These are phyloP conservation scores for Drosophila busckii DNA, from an alignment of 1,140 invertebrate genomes.

Conservation along the genomic window DNA sequence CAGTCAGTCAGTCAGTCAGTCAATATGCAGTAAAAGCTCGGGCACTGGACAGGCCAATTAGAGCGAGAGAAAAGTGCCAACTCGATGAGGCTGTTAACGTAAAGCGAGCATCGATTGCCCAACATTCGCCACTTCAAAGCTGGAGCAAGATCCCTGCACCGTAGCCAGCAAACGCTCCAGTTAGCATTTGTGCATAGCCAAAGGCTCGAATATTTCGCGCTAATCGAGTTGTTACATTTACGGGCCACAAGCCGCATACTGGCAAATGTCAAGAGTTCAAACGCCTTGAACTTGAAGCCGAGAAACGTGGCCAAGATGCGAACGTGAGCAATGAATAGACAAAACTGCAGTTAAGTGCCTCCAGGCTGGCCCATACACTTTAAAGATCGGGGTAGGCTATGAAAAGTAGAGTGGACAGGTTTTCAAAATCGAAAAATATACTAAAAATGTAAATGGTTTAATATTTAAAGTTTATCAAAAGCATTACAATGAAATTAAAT, in stretches of 20 bases:
- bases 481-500: too few relatives aligned
- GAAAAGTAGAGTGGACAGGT: too few relatives aligned
- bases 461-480: too few relatives aligned
- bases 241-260: conserved; percentile 36
- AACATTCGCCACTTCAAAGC: neutral
- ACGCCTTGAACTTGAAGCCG: conserved; percentile 76
- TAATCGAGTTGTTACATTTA: conserved; percentile 77
- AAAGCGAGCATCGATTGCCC: conserved; percentile 18
- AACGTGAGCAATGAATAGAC: conserved; percentile 46
- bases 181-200: conserved; percentile 47
- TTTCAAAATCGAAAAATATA: too few relatives aligned
- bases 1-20: conserved; percentile 1
- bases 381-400: neutral
- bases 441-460: too few relatives aligned
- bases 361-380: conserved; percentile 20
- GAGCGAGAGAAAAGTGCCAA: conserved; percentile 57
- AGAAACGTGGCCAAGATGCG: conserved; percentile 68
- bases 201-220: conserved; percentile 60
- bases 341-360: conserved; percentile 48
- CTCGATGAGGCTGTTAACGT: conserved; percentile 51
- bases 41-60: conserved; percentile 54
- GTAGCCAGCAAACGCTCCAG: conserved; percentile 57
- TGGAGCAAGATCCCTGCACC: too few relatives aligned
- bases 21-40: conserved; percentile 66
- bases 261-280: conserved; percentile 76